Evolutionary conservation across 2,797 vertebrate species (phyloP), one percentile per base, ranked within the genome.

Genomic region (Staurois parvus): DNA sequence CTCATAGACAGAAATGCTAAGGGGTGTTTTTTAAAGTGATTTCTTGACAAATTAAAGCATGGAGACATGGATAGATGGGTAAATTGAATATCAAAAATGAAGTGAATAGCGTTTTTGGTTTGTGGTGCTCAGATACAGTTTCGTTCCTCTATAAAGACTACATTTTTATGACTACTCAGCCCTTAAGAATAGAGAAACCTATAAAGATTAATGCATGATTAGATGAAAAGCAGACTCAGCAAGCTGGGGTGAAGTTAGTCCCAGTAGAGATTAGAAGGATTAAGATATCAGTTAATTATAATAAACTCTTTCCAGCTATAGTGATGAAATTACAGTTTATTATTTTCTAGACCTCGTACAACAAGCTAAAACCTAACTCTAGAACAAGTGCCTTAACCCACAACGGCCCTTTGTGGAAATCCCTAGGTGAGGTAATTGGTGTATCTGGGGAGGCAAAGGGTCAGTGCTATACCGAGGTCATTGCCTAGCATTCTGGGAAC

Each of bases 241-340:
- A 79, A 42, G 15, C 77, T 79, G n/a, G 37, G 56, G 59, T 28
- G 42, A 73, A 73, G 52, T 73, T 64, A 24, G 45, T 72, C 79
- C 79, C 69, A 59, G n/a, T 8, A 42, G 79, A 72, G 69, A 82
- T 73, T 68, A 69, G 32, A 56, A 64, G 81, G 45, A 83, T 76
- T 76, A 76, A 34, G 64, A 76, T 76, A 76, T 72, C 79, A 74
- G 79, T 73, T 72, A 73, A 73, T 82, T 72, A 82, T 73, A 72
- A 82, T 45, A 70, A 70, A 80, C 67, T 17, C 64, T 80, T 70
- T 37, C 66, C 66, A 80, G 66, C 24, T 67, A 74, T 30, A 74
- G 72, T 83, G 81, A 67, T 74, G 72, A 76, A 73, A 83, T 83
- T 73, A 69, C 26, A 76, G 34, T 75, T 66, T 83, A 83, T 83